A percentile compares a stretch with the other conserved stretches of the same genome.
Conservation (phyloP, 2,797 vertebrate species). For the Selene dorsalis region DNA sequence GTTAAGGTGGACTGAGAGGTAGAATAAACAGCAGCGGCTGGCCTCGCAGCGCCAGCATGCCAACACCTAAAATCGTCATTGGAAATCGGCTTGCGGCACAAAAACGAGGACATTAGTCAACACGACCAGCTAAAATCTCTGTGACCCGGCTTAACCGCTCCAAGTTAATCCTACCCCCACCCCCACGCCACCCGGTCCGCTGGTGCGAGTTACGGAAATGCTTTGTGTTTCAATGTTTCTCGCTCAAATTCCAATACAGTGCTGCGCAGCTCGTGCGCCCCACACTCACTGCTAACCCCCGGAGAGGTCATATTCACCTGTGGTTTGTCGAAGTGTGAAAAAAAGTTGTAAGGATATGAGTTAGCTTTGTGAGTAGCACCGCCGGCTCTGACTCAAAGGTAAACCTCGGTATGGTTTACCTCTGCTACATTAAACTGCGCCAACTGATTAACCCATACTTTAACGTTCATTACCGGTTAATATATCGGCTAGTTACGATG, state of each 20-base stretch:
- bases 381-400: neutral
- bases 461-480: neutral
- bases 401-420: neutral
- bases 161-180: conserved; percentile 77
- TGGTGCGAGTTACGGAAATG: conserved; percentile 21
- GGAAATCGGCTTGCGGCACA: conserved; percentile 44
- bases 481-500: accelerated
- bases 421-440: neutral
- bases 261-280: neutral
- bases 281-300: neutral
- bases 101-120: conserved; percentile 66
- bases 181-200: conserved; percentile 64
- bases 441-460: neutral
- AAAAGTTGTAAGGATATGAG: conserved; percentile 46
- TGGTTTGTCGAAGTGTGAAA: neutral
- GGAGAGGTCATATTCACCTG: neutral
- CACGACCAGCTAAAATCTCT: conserved; percentile 71
- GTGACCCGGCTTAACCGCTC: conserved; percentile 77
- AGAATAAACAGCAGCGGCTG: neutral
- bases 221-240: neutral
- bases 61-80: conserved; percentile 29
- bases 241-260: neutral
- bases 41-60: neutral
- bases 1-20: neutral
- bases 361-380: conserved; percentile 21